These are phyloP conservation scores for Urocynchramus pylzowi DNA, from an alignment of 2,113 vertebrate species.

Conservation along the genomic window DNA sequence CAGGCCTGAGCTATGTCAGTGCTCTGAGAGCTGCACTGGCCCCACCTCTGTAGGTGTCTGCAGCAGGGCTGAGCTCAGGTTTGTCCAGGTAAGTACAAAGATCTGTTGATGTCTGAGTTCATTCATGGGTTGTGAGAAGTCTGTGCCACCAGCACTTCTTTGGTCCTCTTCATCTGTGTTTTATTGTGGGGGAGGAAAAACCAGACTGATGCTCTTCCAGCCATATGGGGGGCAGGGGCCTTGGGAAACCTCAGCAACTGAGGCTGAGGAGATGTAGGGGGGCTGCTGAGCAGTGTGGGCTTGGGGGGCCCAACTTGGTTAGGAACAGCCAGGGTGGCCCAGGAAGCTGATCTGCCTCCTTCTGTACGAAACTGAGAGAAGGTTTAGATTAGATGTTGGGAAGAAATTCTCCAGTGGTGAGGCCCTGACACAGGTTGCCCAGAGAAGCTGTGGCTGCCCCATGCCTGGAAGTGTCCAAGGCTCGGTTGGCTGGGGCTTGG, in stretches of 20 bases:
- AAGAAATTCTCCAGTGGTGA: background rate
- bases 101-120: background rate
- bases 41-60: background rate
- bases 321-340: background rate
- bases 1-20: background rate
- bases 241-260: background rate
- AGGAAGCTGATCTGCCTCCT: background rate
- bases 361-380: background rate
- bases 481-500: fast-evolving
- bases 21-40: background rate
- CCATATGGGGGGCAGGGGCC: background rate
- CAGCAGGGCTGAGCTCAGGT: background rate
- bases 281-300: background rate
- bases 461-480: background rate
- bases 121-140: background rate
- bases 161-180: background rate
- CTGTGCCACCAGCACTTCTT: background rate
- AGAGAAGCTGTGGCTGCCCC: background rate
- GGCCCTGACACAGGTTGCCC: background rate
- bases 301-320: background rate
- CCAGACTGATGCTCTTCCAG: background rate
- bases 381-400: background rate
- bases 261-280: background rate
- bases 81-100: background rate
- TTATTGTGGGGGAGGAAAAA: background rate